Conservation (phyloP, 2,888 invertebrate species). For the Unio pictorum region DNA sequence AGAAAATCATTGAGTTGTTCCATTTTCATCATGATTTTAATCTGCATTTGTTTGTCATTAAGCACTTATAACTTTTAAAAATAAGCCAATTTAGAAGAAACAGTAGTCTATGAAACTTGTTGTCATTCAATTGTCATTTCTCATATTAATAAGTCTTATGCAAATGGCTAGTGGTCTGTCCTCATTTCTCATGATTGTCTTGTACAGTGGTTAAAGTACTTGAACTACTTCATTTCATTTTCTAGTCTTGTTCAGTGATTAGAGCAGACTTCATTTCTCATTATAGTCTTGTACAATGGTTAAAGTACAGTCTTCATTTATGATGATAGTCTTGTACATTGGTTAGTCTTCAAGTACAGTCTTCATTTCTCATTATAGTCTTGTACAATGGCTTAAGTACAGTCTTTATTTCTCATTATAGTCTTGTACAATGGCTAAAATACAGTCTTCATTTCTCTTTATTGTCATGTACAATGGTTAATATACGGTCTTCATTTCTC, state of each 20-base stretch:
- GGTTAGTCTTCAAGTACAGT: constrained; percentile 92
- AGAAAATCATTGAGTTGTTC: too few relatives aligned
- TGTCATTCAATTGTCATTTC: constrained; percentile 81
- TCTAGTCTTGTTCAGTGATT: not conserved
- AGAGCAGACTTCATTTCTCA: constrained; percentile 4
- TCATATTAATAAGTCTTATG: constrained; percentile 85
- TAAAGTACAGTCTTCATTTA: constrained; percentile 85
- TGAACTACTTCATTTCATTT: not conserved
- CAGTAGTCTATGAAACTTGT: not conserved
- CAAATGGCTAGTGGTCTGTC: constrained; percentile 73
- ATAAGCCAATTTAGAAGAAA: too few relatives aligned
- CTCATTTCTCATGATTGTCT: constrained; percentile 73
- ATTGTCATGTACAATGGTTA: constrained; percentile 96
- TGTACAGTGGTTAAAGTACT: too few relatives aligned
- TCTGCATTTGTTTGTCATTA: too few relatives aligned
- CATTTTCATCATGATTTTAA: too few relatives aligned
- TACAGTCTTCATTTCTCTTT: constrained; percentile 79
- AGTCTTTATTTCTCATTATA: constrained; percentile 74
- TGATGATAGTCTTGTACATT: constrained; percentile 86
- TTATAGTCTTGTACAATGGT: constrained; percentile 93
- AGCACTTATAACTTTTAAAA: too few relatives aligned
- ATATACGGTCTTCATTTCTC: constrained; percentile 84
- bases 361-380: constrained; percentile 73
- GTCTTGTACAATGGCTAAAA: constrained; percentile 98
- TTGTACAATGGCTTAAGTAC: constrained; percentile 99